Conservation (phyloP, 2,888 invertebrate genomes). For the Euclidia mi region DNA sequence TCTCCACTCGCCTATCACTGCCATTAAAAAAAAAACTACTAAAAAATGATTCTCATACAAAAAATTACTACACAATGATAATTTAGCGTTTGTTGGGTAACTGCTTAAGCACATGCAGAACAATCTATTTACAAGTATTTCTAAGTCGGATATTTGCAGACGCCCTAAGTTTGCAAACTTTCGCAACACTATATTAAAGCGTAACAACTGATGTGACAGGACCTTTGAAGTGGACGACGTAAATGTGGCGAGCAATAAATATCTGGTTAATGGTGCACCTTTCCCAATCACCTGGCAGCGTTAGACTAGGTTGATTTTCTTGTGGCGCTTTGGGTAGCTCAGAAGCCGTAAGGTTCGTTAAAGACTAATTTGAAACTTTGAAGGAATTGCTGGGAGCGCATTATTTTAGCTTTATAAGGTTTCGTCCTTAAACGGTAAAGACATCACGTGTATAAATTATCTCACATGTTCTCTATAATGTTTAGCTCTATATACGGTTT, state of each 20-base stretch:
- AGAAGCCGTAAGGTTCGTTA: background rate
- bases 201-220: constrained; percentile 49
- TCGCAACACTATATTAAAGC: constrained; percentile 49
- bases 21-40: too few relatives aligned
- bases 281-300: constrained; percentile 52
- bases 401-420: too few relatives aligned
- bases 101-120: too few relatives aligned
- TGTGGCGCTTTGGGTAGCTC: background rate
- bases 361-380: background rate
- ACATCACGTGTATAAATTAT: too few relatives aligned
- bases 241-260: constrained; percentile 53
- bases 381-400: too few relatives aligned
- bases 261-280: constrained; percentile 57
- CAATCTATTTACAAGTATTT: background rate
- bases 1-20: too few relatives aligned
- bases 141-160: constrained; percentile 28
- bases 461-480: too few relatives aligned
- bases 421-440: too few relatives aligned
- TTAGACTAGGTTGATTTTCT: constrained; percentile 37
- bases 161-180: constrained; percentile 34
- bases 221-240: constrained; percentile 65
- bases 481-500: too few relatives aligned
- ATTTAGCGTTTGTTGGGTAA: too few relatives aligned
- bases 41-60: too few relatives aligned
- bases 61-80: too few relatives aligned